phyloP scores from a whole-genome alignment of 30 jellyfish, hydroid and myxozoan genomes.

The Aurelia aurita region DNA sequence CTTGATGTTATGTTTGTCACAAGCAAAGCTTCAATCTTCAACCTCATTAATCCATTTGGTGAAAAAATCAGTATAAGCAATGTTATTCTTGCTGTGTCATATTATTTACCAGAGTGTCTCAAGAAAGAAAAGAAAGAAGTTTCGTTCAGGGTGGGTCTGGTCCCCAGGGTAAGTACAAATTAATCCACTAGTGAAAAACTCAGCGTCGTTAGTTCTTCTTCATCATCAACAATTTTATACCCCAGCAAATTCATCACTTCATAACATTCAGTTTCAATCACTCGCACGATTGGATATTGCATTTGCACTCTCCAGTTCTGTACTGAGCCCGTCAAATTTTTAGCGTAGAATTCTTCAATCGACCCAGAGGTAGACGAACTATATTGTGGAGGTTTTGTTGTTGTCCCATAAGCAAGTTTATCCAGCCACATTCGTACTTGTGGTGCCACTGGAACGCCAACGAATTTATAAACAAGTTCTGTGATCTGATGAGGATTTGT shows the following conservation, averaged over 20 bases:
- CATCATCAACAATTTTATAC: conserved; percentile 98
- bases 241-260: conserved; percentile 99
- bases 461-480: conserved; percentile 96
- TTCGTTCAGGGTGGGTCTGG: too few species aligned
- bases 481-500: conserved; percentile 99
- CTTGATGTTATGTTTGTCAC: too few species aligned
- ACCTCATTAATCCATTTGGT: neutral
- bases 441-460: conserved; percentile 98
- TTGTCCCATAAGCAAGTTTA: conserved; percentile 89
- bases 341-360: conserved; percentile 95
- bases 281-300: conserved; percentile 92
- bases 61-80: neutral
- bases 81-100: neutral
- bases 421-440: conserved; percentile 99
- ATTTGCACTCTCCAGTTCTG: conserved; percentile 97
- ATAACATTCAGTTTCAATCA: conserved; percentile 96
- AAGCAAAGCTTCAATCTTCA: neutral
- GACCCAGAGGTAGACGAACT: conserved; percentile 99
- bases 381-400: conserved; percentile 89
- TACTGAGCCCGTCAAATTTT: conserved; percentile 94
- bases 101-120: neutral
- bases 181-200: conserved; percentile 94
- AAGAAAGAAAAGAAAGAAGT: neutral
- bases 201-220: conserved; percentile 97
- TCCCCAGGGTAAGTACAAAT: neutral